These are phyloP conservation scores for Papilio dardanus DNA, from an alignment of 1,140 invertebrate species.

Conservation along the genomic window DNA sequence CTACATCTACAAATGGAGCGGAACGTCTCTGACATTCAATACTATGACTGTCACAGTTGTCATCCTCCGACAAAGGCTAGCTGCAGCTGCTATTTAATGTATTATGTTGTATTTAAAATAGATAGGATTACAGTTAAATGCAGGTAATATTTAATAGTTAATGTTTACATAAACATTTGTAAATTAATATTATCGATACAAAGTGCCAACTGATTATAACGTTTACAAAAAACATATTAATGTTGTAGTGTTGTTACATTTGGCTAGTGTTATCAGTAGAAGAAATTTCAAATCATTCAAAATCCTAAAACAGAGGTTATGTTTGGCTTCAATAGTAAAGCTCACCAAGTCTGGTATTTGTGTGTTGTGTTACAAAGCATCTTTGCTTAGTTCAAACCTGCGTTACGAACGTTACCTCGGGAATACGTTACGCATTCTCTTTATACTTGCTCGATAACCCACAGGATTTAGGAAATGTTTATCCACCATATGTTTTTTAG, in stretches of 20 bases:
- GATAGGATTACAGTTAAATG: background rate
- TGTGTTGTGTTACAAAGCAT: slow-evolving; percentile 9
- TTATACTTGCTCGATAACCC: background rate
- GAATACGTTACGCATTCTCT: slow-evolving; percentile 10
- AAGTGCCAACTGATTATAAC: background rate
- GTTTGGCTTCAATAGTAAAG: background rate
- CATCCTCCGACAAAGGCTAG: slow-evolving; percentile 9
- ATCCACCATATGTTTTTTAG: background rate
- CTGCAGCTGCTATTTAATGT: slow-evolving; percentile 15
- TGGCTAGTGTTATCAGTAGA: background rate
- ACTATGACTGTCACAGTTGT: slow-evolving; percentile 11
- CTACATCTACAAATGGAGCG: slow-evolving; percentile 24
- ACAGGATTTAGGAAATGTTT: background rate
- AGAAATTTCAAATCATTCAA: background rate
- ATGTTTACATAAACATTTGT: background rate
- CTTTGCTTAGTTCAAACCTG: slow-evolving; percentile 18
- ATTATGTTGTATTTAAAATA: background rate
- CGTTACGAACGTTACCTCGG: background rate
- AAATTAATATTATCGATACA: background rate
- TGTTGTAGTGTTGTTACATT: background rate
- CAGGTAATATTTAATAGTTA: no score
- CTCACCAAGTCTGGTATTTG: background rate
- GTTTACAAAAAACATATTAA: background rate
- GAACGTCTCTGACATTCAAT: slow-evolving; percentile 23
- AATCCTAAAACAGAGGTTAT: background rate